Conservation (phyloP, 2,113 vertebrate genomes). For the Terrapene triunguis region DNA sequence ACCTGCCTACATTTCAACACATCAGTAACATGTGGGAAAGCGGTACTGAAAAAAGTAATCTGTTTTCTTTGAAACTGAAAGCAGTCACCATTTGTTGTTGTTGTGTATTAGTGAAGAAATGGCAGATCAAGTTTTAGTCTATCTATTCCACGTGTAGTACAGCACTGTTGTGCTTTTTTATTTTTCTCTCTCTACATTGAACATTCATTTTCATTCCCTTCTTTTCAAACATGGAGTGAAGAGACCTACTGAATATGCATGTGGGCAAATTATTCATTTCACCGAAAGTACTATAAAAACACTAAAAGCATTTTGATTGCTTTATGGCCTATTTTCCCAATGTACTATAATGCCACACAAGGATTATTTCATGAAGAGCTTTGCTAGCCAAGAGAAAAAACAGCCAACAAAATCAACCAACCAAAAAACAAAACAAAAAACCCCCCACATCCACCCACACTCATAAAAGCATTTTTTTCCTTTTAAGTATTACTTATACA, state of each 20-base stretch:
- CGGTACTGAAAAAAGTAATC: not conserved
- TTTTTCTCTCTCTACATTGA: conserved; percentile 6
- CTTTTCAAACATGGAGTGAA: not conserved
- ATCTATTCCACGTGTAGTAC: not conserved
- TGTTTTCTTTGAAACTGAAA: not conserved
- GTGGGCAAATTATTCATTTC: not conserved
- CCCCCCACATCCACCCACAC: not conserved
- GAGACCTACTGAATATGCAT: not conserved
- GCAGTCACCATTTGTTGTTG: not conserved
- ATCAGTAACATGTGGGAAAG: not conserved
- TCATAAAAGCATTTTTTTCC: not conserved
- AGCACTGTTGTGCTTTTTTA: not conserved
- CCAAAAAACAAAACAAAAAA: no score
- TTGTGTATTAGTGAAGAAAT: not conserved
- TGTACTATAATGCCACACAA: not conserved
- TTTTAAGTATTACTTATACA: not conserved
- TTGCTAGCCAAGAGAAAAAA: conserved; percentile 20
- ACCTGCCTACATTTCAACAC: not conserved
- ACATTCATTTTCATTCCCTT: not conserved
- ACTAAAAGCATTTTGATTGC: not conserved
- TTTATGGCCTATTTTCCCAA: not conserved
- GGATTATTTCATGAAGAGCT: not conserved
- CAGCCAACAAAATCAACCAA: not conserved
- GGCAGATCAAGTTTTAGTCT: not conserved
- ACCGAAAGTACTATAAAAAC: not conserved